A percentile compares a stretch with the other conserved stretches of the same genome.
These are phyloP conservation scores for Halyomorpha halys DNA, from an alignment of 1,140 invertebrate species.

Conservation along the genomic window DNA sequence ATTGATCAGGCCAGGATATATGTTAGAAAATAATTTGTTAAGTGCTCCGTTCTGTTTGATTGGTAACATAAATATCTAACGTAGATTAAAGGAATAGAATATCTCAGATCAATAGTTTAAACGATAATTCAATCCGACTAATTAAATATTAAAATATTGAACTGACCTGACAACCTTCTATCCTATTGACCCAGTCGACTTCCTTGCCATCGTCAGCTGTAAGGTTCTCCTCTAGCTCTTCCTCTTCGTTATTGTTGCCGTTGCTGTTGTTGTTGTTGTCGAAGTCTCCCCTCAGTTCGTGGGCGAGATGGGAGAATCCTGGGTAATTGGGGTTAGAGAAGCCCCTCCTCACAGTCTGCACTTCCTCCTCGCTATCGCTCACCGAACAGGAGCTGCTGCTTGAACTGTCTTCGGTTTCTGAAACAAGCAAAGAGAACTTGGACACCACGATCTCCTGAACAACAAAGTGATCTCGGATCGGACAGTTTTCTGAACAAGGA, in stretches of 20 bases:
- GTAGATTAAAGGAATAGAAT: no score
- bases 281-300: conserved; percentile 33
- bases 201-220: conserved; percentile 20
- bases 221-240: conserved; percentile 16
- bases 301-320: conserved; percentile 44
- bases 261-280: conserved; percentile 36
- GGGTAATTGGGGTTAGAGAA: conserved; percentile 72
- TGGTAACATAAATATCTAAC: no score
- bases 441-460: no score
- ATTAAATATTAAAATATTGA: no score
- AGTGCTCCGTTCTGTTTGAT: no score
- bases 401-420: conserved; percentile 28
- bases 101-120: no score
- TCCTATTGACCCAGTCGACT: conserved; percentile 34
- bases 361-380: conserved; percentile 36
- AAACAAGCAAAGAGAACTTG: neutral
- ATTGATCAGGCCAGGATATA: no score
- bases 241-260: conserved; percentile 30
- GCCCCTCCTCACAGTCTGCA: conserved; percentile 36
- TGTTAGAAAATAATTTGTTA: no score
- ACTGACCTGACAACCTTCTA: conserved; percentile 35
- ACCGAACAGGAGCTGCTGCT: conserved; percentile 28
- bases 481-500: no score
- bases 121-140: no score
- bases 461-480: no score